phyloP scores from a whole-genome alignment of 2,888 invertebrate species.

The Cordilura impudica region DNA sequence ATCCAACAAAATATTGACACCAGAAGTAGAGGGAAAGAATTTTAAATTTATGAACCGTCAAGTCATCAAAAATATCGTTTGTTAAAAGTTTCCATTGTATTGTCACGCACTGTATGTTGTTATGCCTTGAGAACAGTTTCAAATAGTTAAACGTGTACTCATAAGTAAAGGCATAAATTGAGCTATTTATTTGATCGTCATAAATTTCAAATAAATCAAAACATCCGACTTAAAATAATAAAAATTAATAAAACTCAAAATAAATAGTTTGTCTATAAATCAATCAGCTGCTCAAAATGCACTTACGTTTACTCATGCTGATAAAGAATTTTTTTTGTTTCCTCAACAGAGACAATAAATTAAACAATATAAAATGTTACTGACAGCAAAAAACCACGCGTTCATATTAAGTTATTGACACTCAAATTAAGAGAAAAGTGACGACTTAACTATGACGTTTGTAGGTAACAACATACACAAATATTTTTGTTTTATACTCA shows the following conservation, averaged over 20 bases:
- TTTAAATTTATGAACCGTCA: too few species aligned
- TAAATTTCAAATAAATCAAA: not conserved
- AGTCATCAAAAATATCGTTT: too few species aligned
- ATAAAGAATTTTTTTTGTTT: not conserved
- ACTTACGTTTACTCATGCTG: slow-evolving; percentile 24
- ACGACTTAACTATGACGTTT: not conserved
- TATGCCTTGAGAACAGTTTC: too few species aligned
- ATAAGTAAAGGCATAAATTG: too few species aligned
- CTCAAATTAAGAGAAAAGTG: not conserved
- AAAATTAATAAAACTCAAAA: not conserved
- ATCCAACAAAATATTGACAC: too few species aligned
- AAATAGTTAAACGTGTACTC: too few species aligned
- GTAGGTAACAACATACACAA: not conserved
- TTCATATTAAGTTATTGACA: not conserved
- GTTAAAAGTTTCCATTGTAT: too few species aligned
- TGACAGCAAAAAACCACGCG: not conserved
- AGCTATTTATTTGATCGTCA: too few species aligned
- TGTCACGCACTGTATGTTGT: too few species aligned
- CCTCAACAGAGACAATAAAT: not conserved
- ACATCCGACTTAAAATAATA: not conserved
- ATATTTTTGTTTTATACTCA: not conserved
- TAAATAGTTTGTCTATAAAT: too few species aligned
- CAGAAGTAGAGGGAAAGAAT: too few species aligned
- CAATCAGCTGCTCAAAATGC: not conserved
- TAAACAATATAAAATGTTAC: not conserved